These are phyloP conservation scores for Antechinus flavipes DNA, from an alignment of 2,113 vertebrate species.

Conservation along the genomic window DNA sequence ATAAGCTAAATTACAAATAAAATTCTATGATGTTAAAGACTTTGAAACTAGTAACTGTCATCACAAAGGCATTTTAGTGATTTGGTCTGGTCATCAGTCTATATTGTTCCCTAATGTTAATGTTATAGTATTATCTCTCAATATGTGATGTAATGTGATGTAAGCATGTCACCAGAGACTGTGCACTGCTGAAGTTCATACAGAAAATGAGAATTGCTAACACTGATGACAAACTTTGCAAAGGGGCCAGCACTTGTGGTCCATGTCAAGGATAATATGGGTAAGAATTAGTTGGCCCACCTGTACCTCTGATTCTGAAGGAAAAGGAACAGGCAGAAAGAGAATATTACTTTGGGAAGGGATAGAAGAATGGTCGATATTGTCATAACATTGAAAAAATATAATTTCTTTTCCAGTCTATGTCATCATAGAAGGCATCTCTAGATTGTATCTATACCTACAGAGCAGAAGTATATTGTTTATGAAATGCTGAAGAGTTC, in stretches of 20 bases:
- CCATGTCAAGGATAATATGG: slow-evolving; percentile 83
- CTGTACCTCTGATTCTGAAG: slow-evolving; percentile 83
- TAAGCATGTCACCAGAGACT: slow-evolving; percentile 68
- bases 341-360: neutral
- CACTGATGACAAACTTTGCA: slow-evolving; percentile 78
- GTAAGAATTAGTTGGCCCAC: slow-evolving; percentile 82
- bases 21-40: slow-evolving; percentile 2
- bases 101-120: slow-evolving; percentile 79
- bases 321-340: slow-evolving; percentile 74
- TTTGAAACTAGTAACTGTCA: slow-evolving; percentile 80
- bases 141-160: slow-evolving; percentile 69
- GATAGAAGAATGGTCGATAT: neutral
- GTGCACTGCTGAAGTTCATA: slow-evolving; percentile 72
- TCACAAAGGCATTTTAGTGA: slow-evolving; percentile 81
- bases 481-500: neutral
- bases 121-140: slow-evolving; percentile 80
- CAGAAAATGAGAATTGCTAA: slow-evolving; percentile 69
- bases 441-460: neutral
- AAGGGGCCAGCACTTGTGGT: slow-evolving; percentile 77
- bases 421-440: neutral
- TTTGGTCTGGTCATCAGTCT: slow-evolving; percentile 69
- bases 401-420: slow-evolving; percentile 9
- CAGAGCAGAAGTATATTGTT: neutral
- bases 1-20: slow-evolving; percentile 7
- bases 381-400: neutral